phyloP scores from a whole-genome alignment of 2,113 vertebrate genomes.

The Callopanchax toddi region DNA sequence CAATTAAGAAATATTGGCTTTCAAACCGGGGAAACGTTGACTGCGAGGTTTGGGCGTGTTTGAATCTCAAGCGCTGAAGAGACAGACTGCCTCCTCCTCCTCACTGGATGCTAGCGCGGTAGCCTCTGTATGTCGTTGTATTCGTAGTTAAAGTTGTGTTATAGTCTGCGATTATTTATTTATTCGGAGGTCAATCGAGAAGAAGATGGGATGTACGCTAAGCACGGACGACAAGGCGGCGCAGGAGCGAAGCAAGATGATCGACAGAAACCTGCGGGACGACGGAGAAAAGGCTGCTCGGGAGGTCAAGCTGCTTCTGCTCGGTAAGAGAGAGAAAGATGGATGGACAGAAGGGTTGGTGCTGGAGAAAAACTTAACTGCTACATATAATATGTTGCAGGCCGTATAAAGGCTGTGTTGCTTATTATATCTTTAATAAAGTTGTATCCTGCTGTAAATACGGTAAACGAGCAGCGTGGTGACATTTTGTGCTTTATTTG shows the following conservation, averaged over 20 bases:
- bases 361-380: not conserved
- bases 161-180: slow-evolving; percentile 34
- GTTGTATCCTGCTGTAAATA: not conserved
- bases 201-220: slow-evolving; percentile 93
- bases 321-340: slow-evolving; percentile 88
- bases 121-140: slow-evolving; percentile 66
- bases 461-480: not conserved
- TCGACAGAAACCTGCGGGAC: slow-evolving; percentile 95
- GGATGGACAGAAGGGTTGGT: slow-evolving; percentile 31
- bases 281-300: slow-evolving; percentile 95
- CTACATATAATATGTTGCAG: not conserved
- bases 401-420: not conserved
- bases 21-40: slow-evolving; percentile 3
- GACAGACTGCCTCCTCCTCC: slow-evolving; percentile 34
- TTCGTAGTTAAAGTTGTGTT: slow-evolving; percentile 58
- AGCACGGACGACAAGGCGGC: slow-evolving; percentile 97
- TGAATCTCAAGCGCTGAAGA: slow-evolving; percentile 45
- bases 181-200: slow-evolving; percentile 44
- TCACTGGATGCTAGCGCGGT: slow-evolving; percentile 71
- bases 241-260: slow-evolving; percentile 96
- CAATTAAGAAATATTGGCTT: not conserved
- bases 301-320: slow-evolving; percentile 95
- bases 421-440: too few relatives aligned
- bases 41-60: slow-evolving; percentile 69
- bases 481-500: slow-evolving; percentile 22